Evolutionary conservation across 2,113 vertebrate genomes (phyloP).

Genomic region (Formicarius rufipectus): DNA sequence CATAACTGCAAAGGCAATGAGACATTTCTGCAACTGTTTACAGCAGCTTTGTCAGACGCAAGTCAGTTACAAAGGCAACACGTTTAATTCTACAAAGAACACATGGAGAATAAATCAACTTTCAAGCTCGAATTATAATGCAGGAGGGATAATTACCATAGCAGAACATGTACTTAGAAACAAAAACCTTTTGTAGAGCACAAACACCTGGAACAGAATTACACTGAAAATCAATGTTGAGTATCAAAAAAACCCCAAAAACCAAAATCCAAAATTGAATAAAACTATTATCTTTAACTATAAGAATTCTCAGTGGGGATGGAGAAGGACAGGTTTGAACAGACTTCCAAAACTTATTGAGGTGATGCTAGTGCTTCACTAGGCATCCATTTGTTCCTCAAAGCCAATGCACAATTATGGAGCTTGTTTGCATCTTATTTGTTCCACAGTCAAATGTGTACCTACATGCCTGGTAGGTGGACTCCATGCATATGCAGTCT

Average conservation of each 20-base stretch:
- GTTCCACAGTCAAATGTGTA: neutral
- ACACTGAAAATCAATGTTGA: neutral
- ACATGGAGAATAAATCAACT: slow-evolving; percentile 45
- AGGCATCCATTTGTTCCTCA: neutral
- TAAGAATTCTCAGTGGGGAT: neutral
- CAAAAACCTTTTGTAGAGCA: slow-evolving; percentile 6
- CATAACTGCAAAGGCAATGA: slow-evolving; percentile 15
- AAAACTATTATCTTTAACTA: neutral
- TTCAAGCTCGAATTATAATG: slow-evolving; percentile 31
- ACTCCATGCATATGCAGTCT: neutral
- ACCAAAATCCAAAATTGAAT: neutral
- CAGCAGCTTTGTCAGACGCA: slow-evolving; percentile 47
- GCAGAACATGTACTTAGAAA: slow-evolving; percentile 30
- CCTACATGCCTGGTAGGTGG: neutral
- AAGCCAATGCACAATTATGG: neutral
- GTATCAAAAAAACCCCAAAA: neutral
- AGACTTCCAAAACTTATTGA: neutral
- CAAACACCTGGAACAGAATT: slow-evolving; percentile 33
- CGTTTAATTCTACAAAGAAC: slow-evolving; percentile 35
- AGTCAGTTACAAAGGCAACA: slow-evolving; percentile 14
- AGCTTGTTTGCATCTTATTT: neutral
- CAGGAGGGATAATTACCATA: slow-evolving; percentile 35
- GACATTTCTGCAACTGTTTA: slow-evolving; percentile 58
- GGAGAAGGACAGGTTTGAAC: neutral
- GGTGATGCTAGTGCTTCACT: neutral